A percentile compares a stretch with the other conserved stretches of the same genome.
phyloP scores from a whole-genome alignment of 2,888 invertebrate species.

The Auanema sp. region DNA sequence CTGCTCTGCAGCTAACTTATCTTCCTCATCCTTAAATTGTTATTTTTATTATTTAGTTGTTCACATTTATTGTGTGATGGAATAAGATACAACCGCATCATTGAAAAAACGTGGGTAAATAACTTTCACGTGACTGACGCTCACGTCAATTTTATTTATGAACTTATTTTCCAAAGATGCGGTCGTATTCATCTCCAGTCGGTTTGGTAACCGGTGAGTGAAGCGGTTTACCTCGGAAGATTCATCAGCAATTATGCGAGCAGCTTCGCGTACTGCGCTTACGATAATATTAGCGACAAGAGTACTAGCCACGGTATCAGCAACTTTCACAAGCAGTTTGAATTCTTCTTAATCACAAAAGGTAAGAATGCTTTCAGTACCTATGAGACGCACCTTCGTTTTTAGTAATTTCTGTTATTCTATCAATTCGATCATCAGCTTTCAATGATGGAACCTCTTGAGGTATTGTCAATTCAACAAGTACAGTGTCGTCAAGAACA shows the following conservation, averaged over 20 bases:
- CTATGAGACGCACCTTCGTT: neutral
- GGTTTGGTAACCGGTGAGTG: too few species aligned
- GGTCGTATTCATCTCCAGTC: neutral
- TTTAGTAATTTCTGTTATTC: too few species aligned
- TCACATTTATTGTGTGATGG: neutral
- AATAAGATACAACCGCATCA: neutral
- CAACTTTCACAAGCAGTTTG: conserved; percentile 61
- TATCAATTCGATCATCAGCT: too few species aligned
- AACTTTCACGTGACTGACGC: too few species aligned
- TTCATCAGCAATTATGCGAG: conserved; percentile 31
- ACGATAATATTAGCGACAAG: conserved; percentile 60
- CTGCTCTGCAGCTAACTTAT: conserved; percentile 21
- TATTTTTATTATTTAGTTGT: neutral
- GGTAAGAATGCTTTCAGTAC: neutral
- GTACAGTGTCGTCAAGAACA: too few species aligned
- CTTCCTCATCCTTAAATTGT: conserved; percentile 33
- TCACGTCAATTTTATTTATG: too few species aligned
- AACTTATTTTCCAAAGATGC: too few species aligned
- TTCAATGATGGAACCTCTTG: too few species aligned
- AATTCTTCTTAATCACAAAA: conserved; percentile 48
- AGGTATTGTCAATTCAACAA: too few species aligned
- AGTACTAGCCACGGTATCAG: conserved; percentile 56
- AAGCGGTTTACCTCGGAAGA: conserved; percentile 19
- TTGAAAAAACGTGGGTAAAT: neutral
- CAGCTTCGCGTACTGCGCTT: conserved; percentile 57